phyloP scores from a whole-genome alignment of 2,113 vertebrate species.

The Tenebrosternarchus preto region DNA sequence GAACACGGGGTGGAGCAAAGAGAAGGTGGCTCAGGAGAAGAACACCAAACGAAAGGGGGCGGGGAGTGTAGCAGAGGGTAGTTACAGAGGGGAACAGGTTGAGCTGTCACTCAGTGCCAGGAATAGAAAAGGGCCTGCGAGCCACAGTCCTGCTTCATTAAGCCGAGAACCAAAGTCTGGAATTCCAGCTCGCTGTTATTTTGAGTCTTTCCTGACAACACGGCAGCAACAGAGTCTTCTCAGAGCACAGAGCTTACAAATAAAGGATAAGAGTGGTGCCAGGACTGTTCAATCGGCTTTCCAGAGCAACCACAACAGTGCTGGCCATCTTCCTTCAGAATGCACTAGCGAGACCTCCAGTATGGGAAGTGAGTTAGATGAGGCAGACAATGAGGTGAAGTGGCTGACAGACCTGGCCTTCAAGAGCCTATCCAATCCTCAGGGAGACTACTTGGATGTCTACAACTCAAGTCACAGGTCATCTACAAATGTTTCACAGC shows the following conservation, averaged over 20 bases:
- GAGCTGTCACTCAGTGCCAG: constrained; percentile 84
- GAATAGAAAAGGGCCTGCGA: constrained; percentile 81
- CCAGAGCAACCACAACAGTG: constrained; percentile 57
- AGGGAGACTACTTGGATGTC: constrained; percentile 77
- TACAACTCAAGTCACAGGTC: constrained; percentile 82
- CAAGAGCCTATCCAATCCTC: constrained; percentile 76
- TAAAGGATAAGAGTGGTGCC: constrained; percentile 63
- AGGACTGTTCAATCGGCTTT: constrained; percentile 62
- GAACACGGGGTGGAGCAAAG: constrained; percentile 55
- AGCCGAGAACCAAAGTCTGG: constrained; percentile 70
- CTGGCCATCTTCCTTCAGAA: constrained; percentile 56
- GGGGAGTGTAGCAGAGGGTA: constrained; percentile 65
- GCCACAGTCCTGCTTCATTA: constrained; percentile 74
- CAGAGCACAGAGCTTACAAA: constrained; percentile 63
- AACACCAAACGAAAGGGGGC: constrained; percentile 64
- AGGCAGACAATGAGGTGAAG: constrained; percentile 82
- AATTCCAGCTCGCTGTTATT: constrained; percentile 71
- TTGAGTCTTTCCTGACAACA: constrained; percentile 70
- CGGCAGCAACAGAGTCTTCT: constrained; percentile 69
- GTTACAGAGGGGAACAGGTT: constrained; percentile 83
- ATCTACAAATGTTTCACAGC: constrained; percentile 77
- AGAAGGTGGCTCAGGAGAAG: constrained; percentile 68
- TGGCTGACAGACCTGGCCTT: constrained; percentile 80
- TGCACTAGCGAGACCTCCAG: constrained; percentile 71
- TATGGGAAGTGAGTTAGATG: constrained; percentile 82